Evolutionary conservation across 2,888 invertebrate species (phyloP).

Genomic region (Pseudococcus jackbeardsleyi): DNA sequence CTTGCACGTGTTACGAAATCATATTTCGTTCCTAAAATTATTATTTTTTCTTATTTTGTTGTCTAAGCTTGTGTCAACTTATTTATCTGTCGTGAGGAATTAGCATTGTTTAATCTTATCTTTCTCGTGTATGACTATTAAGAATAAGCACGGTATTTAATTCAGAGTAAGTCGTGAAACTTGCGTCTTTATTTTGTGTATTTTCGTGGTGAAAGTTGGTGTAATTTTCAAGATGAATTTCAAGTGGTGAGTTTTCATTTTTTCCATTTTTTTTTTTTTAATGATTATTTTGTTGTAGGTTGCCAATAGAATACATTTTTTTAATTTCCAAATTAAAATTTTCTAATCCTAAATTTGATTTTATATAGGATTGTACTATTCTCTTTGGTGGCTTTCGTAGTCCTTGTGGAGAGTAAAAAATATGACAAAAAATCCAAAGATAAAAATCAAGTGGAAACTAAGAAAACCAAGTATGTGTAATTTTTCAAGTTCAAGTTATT

Average conservation of each 20-base stretch:
- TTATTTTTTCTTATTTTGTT: not conserved
- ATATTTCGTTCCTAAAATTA: not conserved
- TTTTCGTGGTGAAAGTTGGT: slow-evolving; percentile 1
- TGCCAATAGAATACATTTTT: not conserved
- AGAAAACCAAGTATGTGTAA: not conserved
- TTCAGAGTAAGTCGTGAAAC: not conserved
- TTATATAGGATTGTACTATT: not conserved
- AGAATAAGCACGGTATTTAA: not conserved
- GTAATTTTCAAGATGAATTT: slow-evolving; percentile 40
- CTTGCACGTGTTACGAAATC: slow-evolving; percentile 2
- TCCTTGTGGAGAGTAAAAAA: slow-evolving; percentile 17
- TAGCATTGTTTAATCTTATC: slow-evolving; percentile 38
- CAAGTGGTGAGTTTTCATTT: slow-evolving; percentile 11
- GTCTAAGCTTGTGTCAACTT: slow-evolving; percentile 28
- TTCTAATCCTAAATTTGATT: not conserved
- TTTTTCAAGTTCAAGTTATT: not conserved
- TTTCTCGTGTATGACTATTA: not conserved
- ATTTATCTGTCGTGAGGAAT: slow-evolving; percentile 8
- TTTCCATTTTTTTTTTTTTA: not conserved
- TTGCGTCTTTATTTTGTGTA: not conserved
- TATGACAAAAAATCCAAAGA: not conserved
- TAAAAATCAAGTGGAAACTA: slow-evolving; percentile 16
- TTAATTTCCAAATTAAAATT: too few species aligned
- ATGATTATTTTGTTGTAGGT: not conserved
- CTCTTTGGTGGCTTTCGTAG: not conserved